A percentile compares a stretch with the other conserved stretches of the same genome.
These are phyloP conservation scores for Ailurus styani DNA, from an alignment of 2,113 vertebrate genomes.

Conservation along the genomic window DNA sequence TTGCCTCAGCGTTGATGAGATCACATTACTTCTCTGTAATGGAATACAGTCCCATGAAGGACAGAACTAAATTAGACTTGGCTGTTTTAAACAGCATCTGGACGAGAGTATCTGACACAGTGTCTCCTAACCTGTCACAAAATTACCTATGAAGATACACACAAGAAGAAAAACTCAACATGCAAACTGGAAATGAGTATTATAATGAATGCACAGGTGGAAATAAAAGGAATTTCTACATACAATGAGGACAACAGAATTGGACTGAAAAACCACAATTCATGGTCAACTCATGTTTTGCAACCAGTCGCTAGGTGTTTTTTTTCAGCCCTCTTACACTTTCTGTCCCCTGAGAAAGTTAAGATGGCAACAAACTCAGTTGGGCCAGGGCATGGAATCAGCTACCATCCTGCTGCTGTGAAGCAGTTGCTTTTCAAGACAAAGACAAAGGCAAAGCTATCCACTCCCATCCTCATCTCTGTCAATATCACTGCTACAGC, in stretches of 20 bases:
- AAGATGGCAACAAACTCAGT: not conserved
- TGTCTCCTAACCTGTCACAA: not conserved
- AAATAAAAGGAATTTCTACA: not conserved
- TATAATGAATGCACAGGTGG: not conserved
- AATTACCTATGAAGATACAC: not conserved
- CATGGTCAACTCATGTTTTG: not conserved
- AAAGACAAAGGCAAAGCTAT: not conserved
- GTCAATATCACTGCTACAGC: too few species aligned
- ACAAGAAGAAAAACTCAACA: not conserved
- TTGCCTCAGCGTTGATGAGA: not conserved
- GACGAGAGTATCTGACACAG: not conserved
- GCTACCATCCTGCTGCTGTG: too few species aligned
- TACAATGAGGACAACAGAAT: not conserved
- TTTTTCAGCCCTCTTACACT: not conserved
- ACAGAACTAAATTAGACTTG: not conserved
- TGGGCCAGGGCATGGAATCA: rapidly evolving
- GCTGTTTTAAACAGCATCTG: not conserved
- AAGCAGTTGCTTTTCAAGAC: not conserved
- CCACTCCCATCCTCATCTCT: not conserved
- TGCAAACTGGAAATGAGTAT: not conserved
- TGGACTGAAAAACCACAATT: not conserved
- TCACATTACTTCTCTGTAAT: not conserved
- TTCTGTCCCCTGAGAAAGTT: not conserved
- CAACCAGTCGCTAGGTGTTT: not conserved
- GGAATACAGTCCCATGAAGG: not conserved